Percentiles rank a stretch among this genome's conserved stretches.
These are phyloP conservation scores for Lasius fuliginosus DNA, from an alignment of 2,888 invertebrate genomes.

Conservation along the genomic window DNA sequence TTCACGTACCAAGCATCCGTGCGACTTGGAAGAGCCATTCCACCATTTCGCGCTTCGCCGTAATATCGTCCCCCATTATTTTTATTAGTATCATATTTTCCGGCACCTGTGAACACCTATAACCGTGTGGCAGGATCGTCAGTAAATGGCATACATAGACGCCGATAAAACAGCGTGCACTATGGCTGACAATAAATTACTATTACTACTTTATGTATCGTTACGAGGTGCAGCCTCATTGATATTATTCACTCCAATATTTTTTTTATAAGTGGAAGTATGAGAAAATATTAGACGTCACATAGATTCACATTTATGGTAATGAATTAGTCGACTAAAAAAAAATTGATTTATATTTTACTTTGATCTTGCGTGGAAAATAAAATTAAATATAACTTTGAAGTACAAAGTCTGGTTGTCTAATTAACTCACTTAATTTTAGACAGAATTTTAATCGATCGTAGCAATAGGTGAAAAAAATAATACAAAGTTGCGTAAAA, in stretches of 20 bases:
- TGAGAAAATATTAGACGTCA: not conserved
- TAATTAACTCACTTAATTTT: not conserved
- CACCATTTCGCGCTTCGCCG: slow-evolving; percentile 41
- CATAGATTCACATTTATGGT: not conserved
- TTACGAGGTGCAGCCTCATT: slow-evolving; percentile 47
- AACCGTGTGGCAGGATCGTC: slow-evolving; percentile 66
- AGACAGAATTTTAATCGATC: not conserved
- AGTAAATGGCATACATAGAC: slow-evolving; percentile 63
- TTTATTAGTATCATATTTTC: slow-evolving; percentile 80
- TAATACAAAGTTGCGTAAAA: not conserved
- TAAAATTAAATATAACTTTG: not conserved
- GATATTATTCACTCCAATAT: slow-evolving; percentile 43
- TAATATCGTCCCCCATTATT: slow-evolving; percentile 76
- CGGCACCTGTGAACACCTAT: slow-evolving; percentile 77
- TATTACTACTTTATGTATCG: slow-evolving; percentile 75
- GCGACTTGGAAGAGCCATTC: slow-evolving; percentile 49
- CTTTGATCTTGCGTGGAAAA: not conserved
- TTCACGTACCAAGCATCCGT: slow-evolving; percentile 54
- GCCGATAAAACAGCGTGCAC: slow-evolving; percentile 69
- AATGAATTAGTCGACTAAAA: slow-evolving; percentile 18
- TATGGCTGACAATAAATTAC: slow-evolving; percentile 73
- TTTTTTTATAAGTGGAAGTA: not conserved
- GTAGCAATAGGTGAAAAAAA: not conserved
- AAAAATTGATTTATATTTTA: not conserved
- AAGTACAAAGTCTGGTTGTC: not conserved